phyloP scores from a whole-genome alignment of 2,888 invertebrate genomes.

The Hyalella azteca region DNA sequence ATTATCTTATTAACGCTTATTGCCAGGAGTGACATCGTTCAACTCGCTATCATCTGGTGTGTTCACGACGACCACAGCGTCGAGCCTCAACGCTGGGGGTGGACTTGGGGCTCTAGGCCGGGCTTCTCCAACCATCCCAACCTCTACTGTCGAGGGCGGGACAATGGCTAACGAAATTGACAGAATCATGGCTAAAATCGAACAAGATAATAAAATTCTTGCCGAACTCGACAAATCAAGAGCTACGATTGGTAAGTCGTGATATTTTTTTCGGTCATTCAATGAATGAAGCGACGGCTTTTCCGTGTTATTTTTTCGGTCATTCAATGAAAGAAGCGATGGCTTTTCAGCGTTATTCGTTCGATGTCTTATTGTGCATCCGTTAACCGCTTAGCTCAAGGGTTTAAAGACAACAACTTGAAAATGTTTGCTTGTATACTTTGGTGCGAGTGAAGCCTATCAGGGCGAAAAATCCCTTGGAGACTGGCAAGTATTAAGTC shows the following conservation, averaged over 20 bases:
- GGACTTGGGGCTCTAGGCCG: conserved; percentile 3
- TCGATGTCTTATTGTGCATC: too few species aligned
- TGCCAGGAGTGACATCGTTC: conserved; percentile 53
- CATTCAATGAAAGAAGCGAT: too few species aligned
- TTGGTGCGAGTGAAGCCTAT: too few species aligned
- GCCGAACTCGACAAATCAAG: conserved; percentile 82
- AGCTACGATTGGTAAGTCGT: conserved; percentile 58
- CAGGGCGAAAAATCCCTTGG: too few species aligned
- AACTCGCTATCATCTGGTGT: conserved; percentile 56
- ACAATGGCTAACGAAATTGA: conserved; percentile 73
- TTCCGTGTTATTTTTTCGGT: too few species aligned
- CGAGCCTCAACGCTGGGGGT: conserved; percentile 29
- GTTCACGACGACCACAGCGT: conserved; percentile 52
- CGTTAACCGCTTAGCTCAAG: too few species aligned
- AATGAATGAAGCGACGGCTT: too few species aligned
- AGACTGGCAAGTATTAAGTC: too few species aligned
- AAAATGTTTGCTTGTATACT: too few species aligned
- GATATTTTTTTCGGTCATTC: not conserved
- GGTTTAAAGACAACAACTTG: too few species aligned
- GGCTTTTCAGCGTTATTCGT: too few species aligned
- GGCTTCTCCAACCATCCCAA: not conserved
- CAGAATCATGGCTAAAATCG: conserved; percentile 93
- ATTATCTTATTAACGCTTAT: too few species aligned
- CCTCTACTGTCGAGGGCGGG: not conserved
- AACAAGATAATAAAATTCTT: conserved; percentile 76